phyloP scores from a whole-genome alignment of 1,140 invertebrate species.

The Whitmania pigra region DNA sequence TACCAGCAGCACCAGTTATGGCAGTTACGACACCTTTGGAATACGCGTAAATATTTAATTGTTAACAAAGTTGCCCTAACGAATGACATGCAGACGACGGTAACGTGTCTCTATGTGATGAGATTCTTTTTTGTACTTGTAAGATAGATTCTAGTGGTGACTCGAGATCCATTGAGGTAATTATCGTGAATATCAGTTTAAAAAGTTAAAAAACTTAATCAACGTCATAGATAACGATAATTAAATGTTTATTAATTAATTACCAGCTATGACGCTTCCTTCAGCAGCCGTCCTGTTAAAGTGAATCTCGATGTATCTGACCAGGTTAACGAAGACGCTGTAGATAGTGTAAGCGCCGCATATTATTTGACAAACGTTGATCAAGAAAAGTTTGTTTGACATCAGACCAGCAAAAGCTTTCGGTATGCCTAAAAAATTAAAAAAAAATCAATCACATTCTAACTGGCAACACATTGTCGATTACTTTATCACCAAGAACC shows the following conservation, averaged over 20 bases:
- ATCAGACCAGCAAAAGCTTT: background rate
- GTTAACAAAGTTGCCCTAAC: no score
- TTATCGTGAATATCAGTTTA: no score
- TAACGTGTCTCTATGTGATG: no score
- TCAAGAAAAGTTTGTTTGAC: constrained; percentile 1
- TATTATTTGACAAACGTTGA: background rate
- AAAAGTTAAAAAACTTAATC: no score
- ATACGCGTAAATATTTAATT: no score
- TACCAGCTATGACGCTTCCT: constrained; percentile 14
- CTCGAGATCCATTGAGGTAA: no score
- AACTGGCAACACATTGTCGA: background rate
- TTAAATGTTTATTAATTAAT: background rate
- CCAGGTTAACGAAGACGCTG: constrained; percentile 15
- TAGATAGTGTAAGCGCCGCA: constrained; percentile 1
- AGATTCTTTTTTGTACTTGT: no score
- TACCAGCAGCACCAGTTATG: constrained; percentile 2
- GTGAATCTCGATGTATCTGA: constrained; percentile 21
- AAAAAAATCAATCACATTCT: background rate
- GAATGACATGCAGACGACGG: no score
- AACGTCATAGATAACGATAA: background rate
- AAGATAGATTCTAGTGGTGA: no score
- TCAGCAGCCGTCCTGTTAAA: constrained; percentile 8
- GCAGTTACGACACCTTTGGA: constrained; percentile 13
- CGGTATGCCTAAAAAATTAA: constrained; percentile 8
- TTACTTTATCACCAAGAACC: background rate